Evolutionary conservation across 2,888 invertebrate species (phyloP).

Genomic region (Geotrupes spiniger): DNA sequence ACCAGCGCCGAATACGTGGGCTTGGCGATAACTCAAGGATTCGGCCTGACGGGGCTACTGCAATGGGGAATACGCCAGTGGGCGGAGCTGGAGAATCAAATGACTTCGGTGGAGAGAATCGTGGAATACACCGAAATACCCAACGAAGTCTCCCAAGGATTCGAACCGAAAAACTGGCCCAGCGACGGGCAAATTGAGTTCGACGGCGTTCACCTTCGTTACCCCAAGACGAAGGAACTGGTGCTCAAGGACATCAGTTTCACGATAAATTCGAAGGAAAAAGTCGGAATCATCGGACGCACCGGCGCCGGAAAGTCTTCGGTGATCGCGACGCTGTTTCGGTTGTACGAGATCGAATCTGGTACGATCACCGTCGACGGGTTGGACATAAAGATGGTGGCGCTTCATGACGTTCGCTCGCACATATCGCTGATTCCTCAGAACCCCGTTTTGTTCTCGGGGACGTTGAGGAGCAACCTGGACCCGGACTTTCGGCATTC

Average conservation of each 20-base stretch:
- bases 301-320: constrained; percentile 83
- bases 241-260: constrained; percentile 71
- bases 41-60: constrained; percentile 64
- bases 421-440: constrained; percentile 82
- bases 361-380: constrained; percentile 81
- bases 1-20: constrained; percentile 72
- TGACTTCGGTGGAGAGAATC: constrained; percentile 87
- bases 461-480: constrained; percentile 80
- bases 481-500: constrained; percentile 80
- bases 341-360: constrained; percentile 66
- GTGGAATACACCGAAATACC: constrained; percentile 51
- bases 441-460: constrained; percentile 82
- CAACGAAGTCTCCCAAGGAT: constrained; percentile 38
- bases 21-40: constrained; percentile 76
- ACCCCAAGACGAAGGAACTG: constrained; percentile 64
- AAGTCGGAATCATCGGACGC: constrained; percentile 75
- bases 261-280: constrained; percentile 62
- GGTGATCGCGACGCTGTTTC: constrained; percentile 71
- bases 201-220: constrained; percentile 65
- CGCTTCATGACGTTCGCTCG: constrained; percentile 70
- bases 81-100: constrained; percentile 75
- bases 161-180: constrained; percentile 69
- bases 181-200: constrained; percentile 66
- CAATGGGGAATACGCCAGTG: constrained; percentile 76
- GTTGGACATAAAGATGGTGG: constrained; percentile 65